Conservation (phyloP, 2,113 vertebrate species). For the Todiramphus saurophagus region DNA sequence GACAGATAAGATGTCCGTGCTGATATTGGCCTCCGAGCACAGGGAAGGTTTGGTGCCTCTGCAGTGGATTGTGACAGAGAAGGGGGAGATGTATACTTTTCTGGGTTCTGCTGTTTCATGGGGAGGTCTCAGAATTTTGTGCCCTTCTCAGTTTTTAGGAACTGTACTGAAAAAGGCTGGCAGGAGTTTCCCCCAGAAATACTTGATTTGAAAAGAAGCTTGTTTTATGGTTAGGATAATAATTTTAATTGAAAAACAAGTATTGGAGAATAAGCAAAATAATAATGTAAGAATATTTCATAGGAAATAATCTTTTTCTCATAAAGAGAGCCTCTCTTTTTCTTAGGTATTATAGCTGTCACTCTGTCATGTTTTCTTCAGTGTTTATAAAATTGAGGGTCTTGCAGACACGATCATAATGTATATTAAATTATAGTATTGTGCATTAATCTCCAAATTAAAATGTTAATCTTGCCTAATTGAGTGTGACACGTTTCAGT, state of each 20-base stretch:
- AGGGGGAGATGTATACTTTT: neutral
- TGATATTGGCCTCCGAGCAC: neutral
- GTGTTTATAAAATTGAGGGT: neutral
- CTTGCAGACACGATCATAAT: neutral
- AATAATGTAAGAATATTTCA: neutral
- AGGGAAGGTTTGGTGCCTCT: neutral
- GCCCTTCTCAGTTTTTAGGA: neutral
- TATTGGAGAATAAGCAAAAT: neutral
- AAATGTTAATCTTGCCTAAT: neutral
- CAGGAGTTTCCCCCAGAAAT: neutral
- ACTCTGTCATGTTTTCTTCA: neutral
- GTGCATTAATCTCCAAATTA: neutral
- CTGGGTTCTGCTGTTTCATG: neutral
- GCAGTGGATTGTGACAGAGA: neutral
- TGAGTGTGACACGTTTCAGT: neutral
- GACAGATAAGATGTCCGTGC: neutral
- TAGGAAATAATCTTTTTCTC: neutral
- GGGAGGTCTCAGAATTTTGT: neutral
- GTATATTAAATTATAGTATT: neutral
- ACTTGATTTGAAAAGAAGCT: neutral
- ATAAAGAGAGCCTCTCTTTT: neutral
- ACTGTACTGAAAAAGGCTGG: neutral
- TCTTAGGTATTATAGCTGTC: neutral
- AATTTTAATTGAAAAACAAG: neutral
- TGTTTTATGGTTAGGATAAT: neutral